A percentile compares a stretch with the other conserved stretches of the same genome.
These are phyloP conservation scores for Himalopsyche japonica DNA, from an alignment of 2,888 invertebrate genomes.

Conservation along the genomic window DNA sequence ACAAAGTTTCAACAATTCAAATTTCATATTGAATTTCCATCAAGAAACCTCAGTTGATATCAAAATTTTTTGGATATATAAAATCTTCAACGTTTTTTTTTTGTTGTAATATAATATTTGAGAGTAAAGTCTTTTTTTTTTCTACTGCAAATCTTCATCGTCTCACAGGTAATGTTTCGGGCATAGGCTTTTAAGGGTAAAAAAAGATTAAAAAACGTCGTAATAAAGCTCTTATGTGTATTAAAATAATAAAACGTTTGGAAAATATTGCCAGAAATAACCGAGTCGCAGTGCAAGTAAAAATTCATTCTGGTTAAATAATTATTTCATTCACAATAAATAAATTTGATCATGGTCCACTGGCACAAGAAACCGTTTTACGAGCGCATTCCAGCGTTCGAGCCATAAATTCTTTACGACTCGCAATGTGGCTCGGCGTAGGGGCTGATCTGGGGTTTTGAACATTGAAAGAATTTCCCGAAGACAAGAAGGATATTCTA, in stretches of 20 bases:
- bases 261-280: neutral
- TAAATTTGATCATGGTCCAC: neutral
- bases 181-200: too few species aligned
- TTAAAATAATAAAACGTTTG: neutral
- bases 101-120: too few species aligned
- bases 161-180: too few species aligned
- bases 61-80: too few species aligned
- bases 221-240: too few species aligned
- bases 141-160: too few species aligned
- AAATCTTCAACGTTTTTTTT: too few species aligned
- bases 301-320: neutral
- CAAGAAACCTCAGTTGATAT: too few species aligned
- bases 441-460: neutral
- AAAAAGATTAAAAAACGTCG: too few species aligned
- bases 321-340: neutral
- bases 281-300: neutral
- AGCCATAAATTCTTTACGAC: neutral
- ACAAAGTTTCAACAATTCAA: too few species aligned
- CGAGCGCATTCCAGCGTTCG: neutral
- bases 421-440: neutral
- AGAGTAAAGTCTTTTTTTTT: too few species aligned
- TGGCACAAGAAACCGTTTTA: neutral
- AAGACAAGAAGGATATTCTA: neutral
- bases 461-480: neutral
- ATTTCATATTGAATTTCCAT: too few species aligned